Evolutionary conservation across 1,140 invertebrate species (phyloP), one percentile per base, ranked within the genome.

Genomic region (Drosophila novamexicana): DNA sequence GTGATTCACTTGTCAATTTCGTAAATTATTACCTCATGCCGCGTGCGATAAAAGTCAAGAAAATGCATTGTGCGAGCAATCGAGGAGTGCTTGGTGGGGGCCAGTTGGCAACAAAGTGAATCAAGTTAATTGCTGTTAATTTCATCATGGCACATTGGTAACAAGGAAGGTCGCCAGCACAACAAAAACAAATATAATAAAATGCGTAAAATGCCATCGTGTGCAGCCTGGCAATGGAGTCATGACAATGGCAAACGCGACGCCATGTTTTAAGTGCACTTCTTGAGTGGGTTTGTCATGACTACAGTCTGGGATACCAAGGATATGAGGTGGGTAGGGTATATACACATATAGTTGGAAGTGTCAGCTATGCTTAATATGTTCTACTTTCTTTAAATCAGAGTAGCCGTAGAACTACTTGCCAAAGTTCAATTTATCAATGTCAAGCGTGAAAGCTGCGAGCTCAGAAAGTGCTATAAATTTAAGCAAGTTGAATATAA

Each of bases 111-210:
- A 79, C 73, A 79, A 82, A 82, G 79, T 69, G 79, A 88, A 78
- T 84, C 84, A 89, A 88, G 84, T 88, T 88, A 88, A 88, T 88
- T 89, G 84, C 63, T 61, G 77, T 89, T 88, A 84, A 88, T 88
- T 89, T 89, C 66, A 70, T 81, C 84, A 89, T 70, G 83, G 71
- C 79, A 68, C 79, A 82, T 88, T 86, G 84, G 79, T 78, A 83
- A 88, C 74, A 80, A 80, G 77, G 80, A 84, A 89, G 80, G 77
- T 82, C 83, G 81, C 44, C 67, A 42, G 9, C 32, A 52, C 44
- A 39, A 22, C n/a, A 62, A 71, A 37, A 18, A 44, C 14, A 44
- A 45, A 83, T 89, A 80, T 80, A 88, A 89, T 71, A 71, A 89
- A 88, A 77, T 88, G 84, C 83, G 83, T 88, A 88, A 82, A 82